phyloP scores from a whole-genome alignment of 1,140 invertebrate genomes.

The Drosophila saltans region DNA sequence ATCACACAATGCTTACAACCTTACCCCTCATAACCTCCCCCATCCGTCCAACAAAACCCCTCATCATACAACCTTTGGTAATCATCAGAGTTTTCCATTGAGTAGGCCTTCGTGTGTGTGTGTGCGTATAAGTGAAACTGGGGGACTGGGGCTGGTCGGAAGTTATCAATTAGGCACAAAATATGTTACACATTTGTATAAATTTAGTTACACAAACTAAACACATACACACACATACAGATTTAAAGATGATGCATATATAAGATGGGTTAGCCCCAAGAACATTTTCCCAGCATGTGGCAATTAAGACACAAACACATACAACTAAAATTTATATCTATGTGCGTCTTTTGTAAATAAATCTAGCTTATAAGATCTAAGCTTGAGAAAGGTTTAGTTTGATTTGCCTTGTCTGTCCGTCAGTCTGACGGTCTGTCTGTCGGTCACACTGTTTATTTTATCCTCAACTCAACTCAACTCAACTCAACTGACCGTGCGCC shows the following conservation, averaged over 20 bases:
- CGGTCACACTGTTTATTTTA: constrained; percentile 8
- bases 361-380: constrained; percentile 72
- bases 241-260: constrained; percentile 35
- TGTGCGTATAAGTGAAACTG: constrained; percentile 31
- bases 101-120: constrained; percentile 28
- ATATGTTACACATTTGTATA: constrained; percentile 80
- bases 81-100: constrained; percentile 7
- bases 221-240: constrained; percentile 18
- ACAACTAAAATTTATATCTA: neutral
- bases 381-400: constrained; percentile 79
- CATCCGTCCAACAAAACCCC: neutral
- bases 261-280: constrained; percentile 20
- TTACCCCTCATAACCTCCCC: neutral
- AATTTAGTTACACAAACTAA: constrained; percentile 70
- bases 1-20: constrained; percentile 49
- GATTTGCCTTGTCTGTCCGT: constrained; percentile 54
- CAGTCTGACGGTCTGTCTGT: constrained; percentile 16
- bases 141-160: constrained; percentile 60
- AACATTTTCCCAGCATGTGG: constrained; percentile 66
- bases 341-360: constrained; percentile 73
- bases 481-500: constrained; percentile 71
- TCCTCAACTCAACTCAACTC: constrained; percentile 41
- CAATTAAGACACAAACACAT: constrained; percentile 61
- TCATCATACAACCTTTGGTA: neutral
- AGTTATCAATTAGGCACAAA: constrained; percentile 79